These are phyloP conservation scores for Drosophila quadrilineata DNA, from an alignment of 1,140 invertebrate genomes.

Conservation along the genomic window DNA sequence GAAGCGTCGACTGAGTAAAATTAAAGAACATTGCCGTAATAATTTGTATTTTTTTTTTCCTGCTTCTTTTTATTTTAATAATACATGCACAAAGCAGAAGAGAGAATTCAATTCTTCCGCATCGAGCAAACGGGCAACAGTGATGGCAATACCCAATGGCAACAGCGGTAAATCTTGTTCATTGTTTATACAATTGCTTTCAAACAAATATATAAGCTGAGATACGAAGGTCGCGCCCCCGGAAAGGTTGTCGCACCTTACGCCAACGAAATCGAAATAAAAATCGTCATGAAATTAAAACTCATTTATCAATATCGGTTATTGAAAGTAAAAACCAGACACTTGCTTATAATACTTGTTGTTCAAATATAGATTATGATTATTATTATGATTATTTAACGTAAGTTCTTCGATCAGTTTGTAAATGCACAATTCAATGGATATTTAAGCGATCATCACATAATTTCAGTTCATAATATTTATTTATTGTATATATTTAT, in stretches of 20 bases:
- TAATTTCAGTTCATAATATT: neutral
- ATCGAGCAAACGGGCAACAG: slow-evolving; percentile 37
- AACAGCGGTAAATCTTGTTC: slow-evolving; percentile 33
- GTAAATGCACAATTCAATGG: neutral
- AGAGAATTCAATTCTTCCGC: slow-evolving; percentile 59
- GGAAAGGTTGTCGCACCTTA: slow-evolving; percentile 39
- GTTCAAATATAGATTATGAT: too few relatives aligned
- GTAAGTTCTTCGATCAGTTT: neutral
- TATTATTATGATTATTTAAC: too few relatives aligned
- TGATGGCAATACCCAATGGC: slow-evolving; percentile 28
- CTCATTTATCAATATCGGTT: slow-evolving; percentile 7
- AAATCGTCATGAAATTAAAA: neutral
- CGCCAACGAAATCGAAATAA: slow-evolving; percentile 9
- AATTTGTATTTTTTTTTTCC: slow-evolving; percentile 46
- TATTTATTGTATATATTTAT: neutral
- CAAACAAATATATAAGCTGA: slow-evolving; percentile 56
- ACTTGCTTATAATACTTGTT: neutral
- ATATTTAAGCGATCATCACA: neutral
- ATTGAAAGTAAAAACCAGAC: neutral
- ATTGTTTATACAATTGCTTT: slow-evolving; percentile 68
- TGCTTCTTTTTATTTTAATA: slow-evolving; percentile 3
- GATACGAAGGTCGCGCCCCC: slow-evolving; percentile 40
- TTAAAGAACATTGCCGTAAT: slow-evolving; percentile 74
- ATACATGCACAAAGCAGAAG: slow-evolving; percentile 30
- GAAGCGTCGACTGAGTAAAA: slow-evolving; percentile 52